Evolutionary conservation across 2,797 vertebrate species (phyloP).

Genomic region (Dendrocincla fuliginosa): DNA sequence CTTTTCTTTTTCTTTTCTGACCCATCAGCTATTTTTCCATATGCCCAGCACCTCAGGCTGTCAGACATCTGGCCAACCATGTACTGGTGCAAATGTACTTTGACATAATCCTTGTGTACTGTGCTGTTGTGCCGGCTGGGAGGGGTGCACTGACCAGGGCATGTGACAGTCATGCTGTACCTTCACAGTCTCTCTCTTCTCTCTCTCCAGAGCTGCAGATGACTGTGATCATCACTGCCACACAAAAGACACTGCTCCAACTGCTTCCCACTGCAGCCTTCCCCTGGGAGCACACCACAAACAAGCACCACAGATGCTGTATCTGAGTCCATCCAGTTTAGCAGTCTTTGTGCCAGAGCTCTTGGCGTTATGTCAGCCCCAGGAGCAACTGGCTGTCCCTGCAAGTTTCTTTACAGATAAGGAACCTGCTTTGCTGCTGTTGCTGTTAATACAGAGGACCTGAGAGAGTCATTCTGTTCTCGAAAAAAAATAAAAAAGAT

Average conservation of each 20-base stretch:
- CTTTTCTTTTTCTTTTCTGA: neutral
- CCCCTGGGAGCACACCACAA: neutral
- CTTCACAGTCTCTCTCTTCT: neutral
- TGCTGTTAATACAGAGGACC: neutral
- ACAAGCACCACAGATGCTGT: neutral
- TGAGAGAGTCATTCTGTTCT: neutral
- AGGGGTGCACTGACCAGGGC: neutral
- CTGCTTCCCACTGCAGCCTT: neutral
- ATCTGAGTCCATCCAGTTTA: neutral
- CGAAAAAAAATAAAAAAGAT: neutral
- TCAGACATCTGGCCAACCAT: neutral
- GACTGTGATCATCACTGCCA: neutral
- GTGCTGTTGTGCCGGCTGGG: rapidly evolving
- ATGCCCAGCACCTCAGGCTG: neutral
- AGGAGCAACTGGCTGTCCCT: neutral
- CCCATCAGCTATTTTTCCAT: neutral
- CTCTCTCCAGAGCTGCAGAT: neutral
- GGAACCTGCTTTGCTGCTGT: neutral
- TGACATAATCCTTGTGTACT: neutral
- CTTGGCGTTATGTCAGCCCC: neutral
- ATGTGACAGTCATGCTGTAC: neutral
- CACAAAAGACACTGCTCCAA: neutral
- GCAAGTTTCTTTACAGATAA: neutral
- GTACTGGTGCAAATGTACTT: neutral
- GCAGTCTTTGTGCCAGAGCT: neutral